A percentile compares a stretch with the other conserved stretches of the same genome.
These are phyloP conservation scores for Psettodes erumei DNA, from an alignment of 2,113 vertebrate genomes.

Conservation along the genomic window DNA sequence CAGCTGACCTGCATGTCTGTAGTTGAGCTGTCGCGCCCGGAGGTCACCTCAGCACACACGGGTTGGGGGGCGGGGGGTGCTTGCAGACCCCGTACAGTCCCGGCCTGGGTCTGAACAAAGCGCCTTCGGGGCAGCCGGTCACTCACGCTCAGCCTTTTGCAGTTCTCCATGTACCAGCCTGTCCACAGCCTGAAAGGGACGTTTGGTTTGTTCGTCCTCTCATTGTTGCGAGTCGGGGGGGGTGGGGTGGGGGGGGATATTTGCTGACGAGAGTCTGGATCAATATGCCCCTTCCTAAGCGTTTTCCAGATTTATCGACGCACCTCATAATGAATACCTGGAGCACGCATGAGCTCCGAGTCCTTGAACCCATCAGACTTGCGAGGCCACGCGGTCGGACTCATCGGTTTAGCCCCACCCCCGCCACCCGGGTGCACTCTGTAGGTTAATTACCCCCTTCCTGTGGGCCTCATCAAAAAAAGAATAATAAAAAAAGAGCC, in stretches of 20 bases:
- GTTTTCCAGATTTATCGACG: slow-evolving; percentile 70
- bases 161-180: too few species aligned
- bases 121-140: too few species aligned
- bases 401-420: slow-evolving; percentile 47
- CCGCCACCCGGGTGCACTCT: slow-evolving; percentile 36
- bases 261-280: slow-evolving; percentile 67
- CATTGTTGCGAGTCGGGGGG: too few species aligned
- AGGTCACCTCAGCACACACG: neutral
- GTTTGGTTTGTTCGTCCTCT: neutral
- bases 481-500: too few species aligned
- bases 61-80: too few species aligned
- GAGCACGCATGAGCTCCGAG: slow-evolving; percentile 44
- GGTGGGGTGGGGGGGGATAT: too few species aligned
- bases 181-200: neutral
- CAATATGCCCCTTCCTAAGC: slow-evolving; percentile 66
- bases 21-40: neutral
- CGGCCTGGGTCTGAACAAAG: neutral
- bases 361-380: slow-evolving; percentile 66
- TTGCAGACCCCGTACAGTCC: neutral
- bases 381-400: slow-evolving; percentile 22
- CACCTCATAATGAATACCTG: slow-evolving; percentile 61
- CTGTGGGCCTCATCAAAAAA: slow-evolving; percentile 47
- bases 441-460: slow-evolving; percentile 59
- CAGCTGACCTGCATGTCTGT: slow-evolving; percentile 4
- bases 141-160: neutral